These are phyloP conservation scores for Pterostichus niger DNA, from an alignment of 2,888 invertebrate genomes.

Conservation along the genomic window DNA sequence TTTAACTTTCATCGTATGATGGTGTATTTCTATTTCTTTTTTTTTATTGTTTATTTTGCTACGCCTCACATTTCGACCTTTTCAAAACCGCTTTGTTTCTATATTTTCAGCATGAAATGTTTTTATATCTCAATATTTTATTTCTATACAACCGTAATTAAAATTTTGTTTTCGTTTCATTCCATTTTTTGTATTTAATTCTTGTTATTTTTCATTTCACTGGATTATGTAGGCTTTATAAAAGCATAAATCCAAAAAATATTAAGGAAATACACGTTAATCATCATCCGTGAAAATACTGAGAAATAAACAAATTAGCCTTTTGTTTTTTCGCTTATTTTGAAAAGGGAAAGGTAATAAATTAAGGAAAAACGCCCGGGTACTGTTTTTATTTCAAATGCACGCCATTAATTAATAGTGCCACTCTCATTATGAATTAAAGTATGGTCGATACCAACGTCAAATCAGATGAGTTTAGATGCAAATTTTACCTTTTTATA, in stretches of 20 bases:
- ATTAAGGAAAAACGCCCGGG: too few species aligned
- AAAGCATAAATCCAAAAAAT: slow-evolving; percentile 22
- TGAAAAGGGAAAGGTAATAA: too few species aligned
- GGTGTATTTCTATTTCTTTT: background rate
- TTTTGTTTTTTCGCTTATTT: too few species aligned
- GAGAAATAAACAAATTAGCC: too few species aligned
- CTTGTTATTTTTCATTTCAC: slow-evolving; percentile 36
- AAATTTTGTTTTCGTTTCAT: slow-evolving; percentile 29
- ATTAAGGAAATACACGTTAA: slow-evolving; percentile 9
- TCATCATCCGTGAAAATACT: too few species aligned
- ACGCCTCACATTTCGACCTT: slow-evolving; percentile 1
- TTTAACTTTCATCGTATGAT: too few species aligned
- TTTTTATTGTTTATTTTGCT: background rate
- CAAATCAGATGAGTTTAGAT: too few species aligned
- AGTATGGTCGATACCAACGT: too few species aligned
- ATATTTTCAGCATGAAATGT: slow-evolving; percentile 10
- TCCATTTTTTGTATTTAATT: slow-evolving; percentile 31
- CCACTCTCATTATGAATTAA: too few species aligned
- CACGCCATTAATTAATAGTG: too few species aligned
- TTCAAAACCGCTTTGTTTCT: slow-evolving; percentile 2
- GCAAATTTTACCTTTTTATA: too few species aligned
- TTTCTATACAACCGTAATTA: slow-evolving; percentile 21
- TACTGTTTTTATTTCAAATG: too few species aligned
- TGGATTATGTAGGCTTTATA: slow-evolving; percentile 9
- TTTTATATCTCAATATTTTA: slow-evolving; percentile 15